Conservation (phyloP, 2,113 vertebrate species). For the Coptodon bakossiorum region DNA sequence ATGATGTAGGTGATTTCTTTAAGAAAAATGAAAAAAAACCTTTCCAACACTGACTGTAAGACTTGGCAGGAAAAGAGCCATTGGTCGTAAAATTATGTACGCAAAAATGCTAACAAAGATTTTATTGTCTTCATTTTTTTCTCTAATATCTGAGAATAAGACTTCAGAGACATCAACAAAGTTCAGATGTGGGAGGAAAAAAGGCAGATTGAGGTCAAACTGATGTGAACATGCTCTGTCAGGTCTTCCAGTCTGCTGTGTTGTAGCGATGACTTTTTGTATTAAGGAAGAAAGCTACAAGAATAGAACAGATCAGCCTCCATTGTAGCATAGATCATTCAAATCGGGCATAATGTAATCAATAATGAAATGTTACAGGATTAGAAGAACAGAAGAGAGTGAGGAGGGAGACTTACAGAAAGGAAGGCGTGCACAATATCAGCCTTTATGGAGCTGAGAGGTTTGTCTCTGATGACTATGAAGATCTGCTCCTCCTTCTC, state of each 20-base stretch:
- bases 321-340: not conserved
- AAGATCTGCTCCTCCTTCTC: slow-evolving; percentile 99
- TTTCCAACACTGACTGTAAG: not conserved
- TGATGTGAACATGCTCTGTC: not conserved
- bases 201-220: not conserved
- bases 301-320: not conserved
- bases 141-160: not conserved
- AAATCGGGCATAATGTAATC: not conserved
- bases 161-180: not conserved
- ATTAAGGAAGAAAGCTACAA: not conserved
- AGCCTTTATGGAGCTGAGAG: slow-evolving; percentile 96
- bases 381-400: not conserved
- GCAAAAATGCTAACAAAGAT: not conserved
- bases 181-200: not conserved
- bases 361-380: not conserved
- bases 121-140: not conserved
- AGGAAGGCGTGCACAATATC: slow-evolving; percentile 98
- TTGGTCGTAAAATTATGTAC: not conserved
- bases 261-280: not conserved
- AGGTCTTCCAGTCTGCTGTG: not conserved
- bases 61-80: not conserved
- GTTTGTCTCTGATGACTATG: slow-evolving; percentile 95
- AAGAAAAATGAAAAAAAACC: rapidly evolving
- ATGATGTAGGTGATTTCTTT: not conserved
- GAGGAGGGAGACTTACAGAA: slow-evolving; percentile 75